phyloP scores from a whole-genome alignment of 2,113 vertebrate genomes.

The Phoenicopterus ruber region DNA sequence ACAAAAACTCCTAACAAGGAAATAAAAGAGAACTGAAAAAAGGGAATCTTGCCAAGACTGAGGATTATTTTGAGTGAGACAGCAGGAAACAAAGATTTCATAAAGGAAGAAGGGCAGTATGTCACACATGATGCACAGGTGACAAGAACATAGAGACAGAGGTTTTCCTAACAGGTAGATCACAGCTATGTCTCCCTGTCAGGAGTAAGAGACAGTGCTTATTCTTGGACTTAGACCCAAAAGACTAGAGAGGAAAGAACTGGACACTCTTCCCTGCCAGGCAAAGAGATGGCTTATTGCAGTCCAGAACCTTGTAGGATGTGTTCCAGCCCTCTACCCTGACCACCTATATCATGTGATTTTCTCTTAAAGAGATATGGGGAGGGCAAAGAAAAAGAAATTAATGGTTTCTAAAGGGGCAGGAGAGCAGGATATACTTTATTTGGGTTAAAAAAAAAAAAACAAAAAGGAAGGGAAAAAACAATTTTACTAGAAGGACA shows the following conservation, averaged over 20 bases:
- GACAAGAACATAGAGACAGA: background rate
- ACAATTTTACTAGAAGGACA: background rate
- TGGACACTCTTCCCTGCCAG: background rate
- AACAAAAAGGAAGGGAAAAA: background rate
- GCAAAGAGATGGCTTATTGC: background rate
- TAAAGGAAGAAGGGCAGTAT: background rate
- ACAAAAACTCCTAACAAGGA: background rate
- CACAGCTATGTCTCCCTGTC: background rate
- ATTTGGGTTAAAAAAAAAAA: background rate
- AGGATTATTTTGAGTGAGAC: background rate
- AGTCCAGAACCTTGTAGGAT: background rate
- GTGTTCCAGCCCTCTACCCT: background rate
- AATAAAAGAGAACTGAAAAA: background rate
- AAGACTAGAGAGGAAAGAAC: background rate
- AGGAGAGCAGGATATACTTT: background rate
- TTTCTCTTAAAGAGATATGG: background rate
- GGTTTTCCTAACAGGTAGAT: background rate
- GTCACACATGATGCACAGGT: background rate
- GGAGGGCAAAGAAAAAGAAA: background rate
- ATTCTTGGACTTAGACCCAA: background rate
- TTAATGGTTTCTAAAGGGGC: background rate
- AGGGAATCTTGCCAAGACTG: background rate
- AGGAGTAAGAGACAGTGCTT: background rate
- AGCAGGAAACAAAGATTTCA: background rate
- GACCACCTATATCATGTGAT: rapidly evolving